Conservation (phyloP, 2,888 invertebrate genomes). For the Geotrupes spiniger region DNA sequence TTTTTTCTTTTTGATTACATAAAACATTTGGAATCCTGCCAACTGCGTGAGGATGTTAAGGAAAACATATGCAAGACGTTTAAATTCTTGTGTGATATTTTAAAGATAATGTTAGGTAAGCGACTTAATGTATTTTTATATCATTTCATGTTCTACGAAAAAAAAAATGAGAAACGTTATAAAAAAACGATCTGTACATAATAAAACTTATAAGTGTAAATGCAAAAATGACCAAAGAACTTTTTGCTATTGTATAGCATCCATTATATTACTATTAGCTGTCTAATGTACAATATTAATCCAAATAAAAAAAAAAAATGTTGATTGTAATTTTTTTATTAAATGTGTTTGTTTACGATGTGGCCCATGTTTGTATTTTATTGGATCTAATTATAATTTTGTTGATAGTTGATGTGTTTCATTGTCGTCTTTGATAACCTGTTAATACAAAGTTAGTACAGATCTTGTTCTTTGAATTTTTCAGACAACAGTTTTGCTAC, state of each 20-base stretch:
- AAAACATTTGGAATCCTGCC: slow-evolving; percentile 21
- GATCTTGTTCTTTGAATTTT: too few relatives aligned
- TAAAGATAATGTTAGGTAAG: slow-evolving; percentile 22
- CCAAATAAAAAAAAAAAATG: too few relatives aligned
- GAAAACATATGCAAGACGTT: slow-evolving; percentile 20
- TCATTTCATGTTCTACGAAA: slow-evolving; percentile 24
- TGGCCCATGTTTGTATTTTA: too few relatives aligned
- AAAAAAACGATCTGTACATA: slow-evolving; percentile 9
- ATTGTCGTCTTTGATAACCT: too few relatives aligned
- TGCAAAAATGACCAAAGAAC: slow-evolving; percentile 21
- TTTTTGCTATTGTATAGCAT: slow-evolving; percentile 19
- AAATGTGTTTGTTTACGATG: slow-evolving; percentile 15
- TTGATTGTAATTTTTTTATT: slow-evolving; percentile 18
- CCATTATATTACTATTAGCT: slow-evolving; percentile 9
- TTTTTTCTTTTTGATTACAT: too few relatives aligned
- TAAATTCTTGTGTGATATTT: slow-evolving; percentile 27
- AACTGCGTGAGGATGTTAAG: slow-evolving; percentile 19
- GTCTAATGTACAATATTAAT: slow-evolving; percentile 14
- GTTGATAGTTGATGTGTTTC: too few relatives aligned
- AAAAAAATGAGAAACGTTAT: slow-evolving; percentile 10
- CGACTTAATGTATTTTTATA: slow-evolving; percentile 31
- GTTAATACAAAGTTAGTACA: too few relatives aligned
- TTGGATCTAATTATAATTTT: too few relatives aligned
- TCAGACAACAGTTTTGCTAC: too few relatives aligned
- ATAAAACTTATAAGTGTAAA: slow-evolving; percentile 4